These are phyloP conservation scores for Lordiphosa collinella DNA, from an alignment of 1,140 invertebrate species.

Conservation along the genomic window DNA sequence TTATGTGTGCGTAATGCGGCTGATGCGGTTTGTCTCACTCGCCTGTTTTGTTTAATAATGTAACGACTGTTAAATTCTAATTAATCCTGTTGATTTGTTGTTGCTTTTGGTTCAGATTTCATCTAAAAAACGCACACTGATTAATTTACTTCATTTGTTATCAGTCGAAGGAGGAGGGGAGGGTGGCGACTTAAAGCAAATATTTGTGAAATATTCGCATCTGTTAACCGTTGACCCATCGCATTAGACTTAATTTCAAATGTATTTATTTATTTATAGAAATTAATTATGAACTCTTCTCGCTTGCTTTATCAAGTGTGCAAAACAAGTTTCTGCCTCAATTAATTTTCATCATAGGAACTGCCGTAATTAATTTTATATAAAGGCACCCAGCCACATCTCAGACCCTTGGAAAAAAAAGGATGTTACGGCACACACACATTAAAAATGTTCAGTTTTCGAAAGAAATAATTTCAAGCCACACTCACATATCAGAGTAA, in stretches of 20 bases:
- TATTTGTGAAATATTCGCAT: no score
- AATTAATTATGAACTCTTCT: constrained; percentile 43
- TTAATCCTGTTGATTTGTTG: no score
- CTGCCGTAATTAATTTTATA: constrained; percentile 52
- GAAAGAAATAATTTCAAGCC: constrained; percentile 45
- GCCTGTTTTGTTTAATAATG: no score
- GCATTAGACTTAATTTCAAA: constrained; percentile 28
- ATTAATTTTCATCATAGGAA: constrained; percentile 66
- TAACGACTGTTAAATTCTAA: no score
- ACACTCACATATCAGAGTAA: background rate
- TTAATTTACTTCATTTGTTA: no score
- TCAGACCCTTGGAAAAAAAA: constrained; percentile 13
- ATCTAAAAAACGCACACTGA: no score
- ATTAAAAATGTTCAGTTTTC: constrained; percentile 49
- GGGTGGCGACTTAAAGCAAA: no score
- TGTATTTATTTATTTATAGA: constrained; percentile 35
- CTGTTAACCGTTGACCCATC: constrained; percentile 1
- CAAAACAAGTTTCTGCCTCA: constrained; percentile 38
- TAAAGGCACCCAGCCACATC: constrained; percentile 24
- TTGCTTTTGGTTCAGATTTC: no score
- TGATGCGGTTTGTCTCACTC: no score
- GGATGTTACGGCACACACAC: constrained; percentile 11
- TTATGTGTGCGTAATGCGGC: no score
- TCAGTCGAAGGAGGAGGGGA: no score
- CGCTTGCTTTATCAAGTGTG: constrained; percentile 40